A percentile compares a stretch with the other conserved stretches of the same genome.
Evolutionary conservation across 2,113 vertebrate genomes (phyloP).

Genomic region (Heterotilapia buettikoferi): DNA sequence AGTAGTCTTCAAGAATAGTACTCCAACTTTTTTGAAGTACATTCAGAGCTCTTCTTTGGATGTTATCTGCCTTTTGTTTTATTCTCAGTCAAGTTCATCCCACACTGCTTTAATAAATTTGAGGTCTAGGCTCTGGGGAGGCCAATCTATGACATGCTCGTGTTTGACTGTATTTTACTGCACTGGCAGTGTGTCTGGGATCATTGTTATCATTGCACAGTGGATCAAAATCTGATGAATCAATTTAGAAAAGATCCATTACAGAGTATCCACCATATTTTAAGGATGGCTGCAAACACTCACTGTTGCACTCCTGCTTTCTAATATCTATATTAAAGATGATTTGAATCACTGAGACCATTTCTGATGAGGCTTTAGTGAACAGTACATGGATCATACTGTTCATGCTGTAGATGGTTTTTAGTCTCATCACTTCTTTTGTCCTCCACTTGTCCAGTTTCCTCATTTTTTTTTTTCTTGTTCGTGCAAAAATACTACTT

Average conservation of each 20-base stretch:
- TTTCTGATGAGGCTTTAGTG: not conserved
- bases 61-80: not conserved
- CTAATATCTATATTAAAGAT: not conserved
- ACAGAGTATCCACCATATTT: not conserved
- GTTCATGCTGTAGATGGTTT: not conserved
- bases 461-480: not conserved
- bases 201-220: not conserved
- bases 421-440: not conserved
- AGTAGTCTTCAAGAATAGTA: not conserved
- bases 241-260: not conserved
- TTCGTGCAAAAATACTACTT: not conserved
- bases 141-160: not conserved
- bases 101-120: not conserved
- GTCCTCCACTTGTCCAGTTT: not conserved
- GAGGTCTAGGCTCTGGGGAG: not conserved
- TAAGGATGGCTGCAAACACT: not conserved
- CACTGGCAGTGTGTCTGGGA: not conserved
- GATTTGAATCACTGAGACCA: not conserved
- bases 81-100: not conserved
- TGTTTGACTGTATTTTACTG: not conserved
- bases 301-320: not conserved
- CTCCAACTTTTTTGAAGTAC: not conserved
- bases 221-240: not conserved
- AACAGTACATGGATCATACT: not conserved
- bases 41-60: not conserved